Evolutionary conservation across 2,797 vertebrate species (phyloP).

Genomic region (Garrulus glandarius): DNA sequence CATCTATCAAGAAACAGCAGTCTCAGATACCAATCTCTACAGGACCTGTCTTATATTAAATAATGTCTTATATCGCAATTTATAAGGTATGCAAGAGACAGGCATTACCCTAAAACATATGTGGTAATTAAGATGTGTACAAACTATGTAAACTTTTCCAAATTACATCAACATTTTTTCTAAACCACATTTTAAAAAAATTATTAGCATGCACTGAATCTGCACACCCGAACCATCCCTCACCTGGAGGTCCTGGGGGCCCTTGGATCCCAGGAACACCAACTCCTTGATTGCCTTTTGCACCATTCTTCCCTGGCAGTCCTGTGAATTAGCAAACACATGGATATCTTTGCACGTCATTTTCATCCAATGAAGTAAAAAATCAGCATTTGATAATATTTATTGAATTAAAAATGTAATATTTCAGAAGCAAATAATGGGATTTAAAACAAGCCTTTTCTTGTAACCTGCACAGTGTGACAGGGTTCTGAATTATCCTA

Average conservation of each 20-base stretch:
- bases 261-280: slow-evolving; percentile 85
- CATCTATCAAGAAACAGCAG: background rate
- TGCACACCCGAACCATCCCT: background rate
- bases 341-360: background rate
- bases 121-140: background rate
- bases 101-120: background rate
- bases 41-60: background rate
- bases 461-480: background rate
- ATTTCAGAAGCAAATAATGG: background rate
- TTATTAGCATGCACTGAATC: background rate
- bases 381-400: background rate
- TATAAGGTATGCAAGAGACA: background rate
- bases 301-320: slow-evolving; percentile 84
- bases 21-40: background rate
- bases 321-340: slow-evolving; percentile 76
- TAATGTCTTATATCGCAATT: background rate
- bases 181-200: background rate
- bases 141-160: background rate
- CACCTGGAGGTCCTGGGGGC: slow-evolving; percentile 87
- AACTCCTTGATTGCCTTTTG: slow-evolving; percentile 87
- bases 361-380: background rate
- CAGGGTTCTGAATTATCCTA: background rate
- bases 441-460: background rate
- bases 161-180: background rate
- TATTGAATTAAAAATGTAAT: background rate